Evolutionary conservation across 2,113 vertebrate species (phyloP).

Genomic region (Muntiacus muntjak): DNA sequence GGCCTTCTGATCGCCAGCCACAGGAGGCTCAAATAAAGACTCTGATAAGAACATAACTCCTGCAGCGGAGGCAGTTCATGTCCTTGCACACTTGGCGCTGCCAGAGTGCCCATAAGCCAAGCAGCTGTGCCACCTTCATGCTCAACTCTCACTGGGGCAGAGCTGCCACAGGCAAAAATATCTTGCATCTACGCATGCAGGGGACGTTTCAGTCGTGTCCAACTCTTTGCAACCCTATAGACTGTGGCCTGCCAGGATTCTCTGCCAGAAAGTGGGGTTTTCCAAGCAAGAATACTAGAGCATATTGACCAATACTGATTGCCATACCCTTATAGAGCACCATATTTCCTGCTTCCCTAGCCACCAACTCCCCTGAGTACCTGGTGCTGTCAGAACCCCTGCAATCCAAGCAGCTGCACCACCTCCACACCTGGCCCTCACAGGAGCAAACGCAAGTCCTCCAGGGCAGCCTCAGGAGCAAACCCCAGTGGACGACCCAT

Average conservation of each 20-base stretch:
- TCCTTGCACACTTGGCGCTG: neutral
- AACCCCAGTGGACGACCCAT: neutral
- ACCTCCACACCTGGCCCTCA: neutral
- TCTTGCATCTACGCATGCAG: neutral
- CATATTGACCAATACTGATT: neutral
- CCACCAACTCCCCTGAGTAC: neutral
- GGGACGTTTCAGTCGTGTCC: rapidly evolving
- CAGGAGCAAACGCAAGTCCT: neutral
- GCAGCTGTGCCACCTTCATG: neutral
- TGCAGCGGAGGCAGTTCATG: neutral
- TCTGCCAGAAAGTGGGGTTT: neutral
- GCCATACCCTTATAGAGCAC: neutral
- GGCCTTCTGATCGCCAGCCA: neutral
- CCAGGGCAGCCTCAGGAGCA: neutral
- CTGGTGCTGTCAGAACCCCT: neutral
- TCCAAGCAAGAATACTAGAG: neutral
- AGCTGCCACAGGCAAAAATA: neutral
- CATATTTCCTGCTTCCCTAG: neutral
- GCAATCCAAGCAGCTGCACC: neutral
- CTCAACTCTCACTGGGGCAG: neutral
- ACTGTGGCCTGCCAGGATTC: neutral
- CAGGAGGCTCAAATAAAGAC: neutral
- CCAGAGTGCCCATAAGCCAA: neutral
- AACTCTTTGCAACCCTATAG: neutral
- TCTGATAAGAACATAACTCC: neutral